A percentile compares a stretch with the other conserved stretches of the same genome.
Evolutionary conservation across 2,888 invertebrate genomes (phyloP).

Genomic region (Doris montereyensis): DNA sequence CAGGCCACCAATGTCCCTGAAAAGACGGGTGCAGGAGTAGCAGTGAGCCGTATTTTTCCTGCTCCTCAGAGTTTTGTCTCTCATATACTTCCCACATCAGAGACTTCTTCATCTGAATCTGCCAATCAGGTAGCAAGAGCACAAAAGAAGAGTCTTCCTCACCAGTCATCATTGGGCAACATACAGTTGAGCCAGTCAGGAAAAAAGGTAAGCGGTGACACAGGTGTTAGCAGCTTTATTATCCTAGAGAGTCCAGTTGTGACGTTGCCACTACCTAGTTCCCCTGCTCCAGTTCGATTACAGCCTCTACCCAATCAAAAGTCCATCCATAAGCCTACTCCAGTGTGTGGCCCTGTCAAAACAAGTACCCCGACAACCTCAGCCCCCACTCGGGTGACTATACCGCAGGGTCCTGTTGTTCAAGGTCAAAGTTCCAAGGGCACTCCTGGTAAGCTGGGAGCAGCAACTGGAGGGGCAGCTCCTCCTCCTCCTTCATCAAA

Average conservation of each 20-base stretch:
- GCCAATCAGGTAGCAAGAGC: no score
- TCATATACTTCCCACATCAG: not conserved
- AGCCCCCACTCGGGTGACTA: no score
- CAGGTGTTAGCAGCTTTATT: constrained; percentile 6
- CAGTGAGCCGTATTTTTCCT: not conserved
- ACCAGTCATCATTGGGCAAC: constrained; percentile 31
- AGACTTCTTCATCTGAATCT: not conserved
- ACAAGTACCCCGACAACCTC: not conserved
- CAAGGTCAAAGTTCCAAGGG: no score
- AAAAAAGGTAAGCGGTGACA: not conserved
- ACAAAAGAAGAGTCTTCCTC: not conserved
- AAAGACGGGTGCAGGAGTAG: not conserved
- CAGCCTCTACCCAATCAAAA: not conserved
- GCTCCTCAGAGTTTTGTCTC: constrained; percentile 5
- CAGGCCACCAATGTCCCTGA: not conserved
- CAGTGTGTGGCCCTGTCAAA: not conserved
- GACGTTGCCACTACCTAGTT: constrained; percentile 9
- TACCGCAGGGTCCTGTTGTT: not conserved
- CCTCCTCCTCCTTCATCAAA: not conserved
- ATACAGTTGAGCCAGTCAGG: constrained; percentile 13
- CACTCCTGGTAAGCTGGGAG: no score
- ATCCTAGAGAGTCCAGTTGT: constrained; percentile 37
- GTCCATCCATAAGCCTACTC: not conserved
- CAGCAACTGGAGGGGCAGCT: not conserved
- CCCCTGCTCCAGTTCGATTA: constrained; percentile 1